phyloP scores from a whole-genome alignment of 2,797 vertebrate genomes.

The Pangasius djambal region DNA sequence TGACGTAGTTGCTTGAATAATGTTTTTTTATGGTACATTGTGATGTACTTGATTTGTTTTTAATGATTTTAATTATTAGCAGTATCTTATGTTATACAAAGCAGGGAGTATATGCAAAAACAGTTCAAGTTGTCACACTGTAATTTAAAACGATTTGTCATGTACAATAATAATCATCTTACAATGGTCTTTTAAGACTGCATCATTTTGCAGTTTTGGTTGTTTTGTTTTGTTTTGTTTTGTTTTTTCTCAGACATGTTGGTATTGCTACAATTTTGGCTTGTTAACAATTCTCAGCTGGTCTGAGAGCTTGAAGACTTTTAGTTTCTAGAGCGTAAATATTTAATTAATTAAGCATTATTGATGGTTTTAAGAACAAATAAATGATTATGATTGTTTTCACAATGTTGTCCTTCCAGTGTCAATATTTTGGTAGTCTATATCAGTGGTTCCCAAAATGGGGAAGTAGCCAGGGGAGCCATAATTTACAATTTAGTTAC shows the following conservation, averaged over 20 bases:
- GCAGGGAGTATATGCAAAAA: background rate
- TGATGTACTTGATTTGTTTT: background rate
- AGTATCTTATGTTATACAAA: background rate
- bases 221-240: conserved; percentile 4
- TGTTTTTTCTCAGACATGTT: conserved; percentile 21
- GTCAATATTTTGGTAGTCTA: background rate
- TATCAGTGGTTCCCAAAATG: background rate
- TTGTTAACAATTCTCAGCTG: conserved; percentile 44
- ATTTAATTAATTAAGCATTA: conserved; percentile 23
- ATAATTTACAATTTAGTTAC: background rate
- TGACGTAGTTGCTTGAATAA: conserved; percentile 1
- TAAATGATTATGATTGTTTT: conserved; percentile 30
- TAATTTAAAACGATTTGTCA: background rate
- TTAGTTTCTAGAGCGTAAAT: conserved; percentile 4
- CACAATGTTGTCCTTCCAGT: background rate
- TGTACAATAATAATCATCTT: conserved; percentile 4
- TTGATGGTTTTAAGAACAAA: conserved; percentile 20
- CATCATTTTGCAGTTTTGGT: background rate
- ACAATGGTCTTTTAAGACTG: conserved; percentile 1
- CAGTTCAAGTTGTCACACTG: background rate
- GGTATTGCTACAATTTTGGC: conserved; percentile 1
- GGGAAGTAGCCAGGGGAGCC: background rate
- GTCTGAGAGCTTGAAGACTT: conserved; percentile 41
- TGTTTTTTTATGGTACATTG: conserved; percentile 35
- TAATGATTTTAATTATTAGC: background rate